Evolutionary conservation across 2,113 vertebrate species (phyloP).

Genomic region (Apodemus sylvaticus): DNA sequence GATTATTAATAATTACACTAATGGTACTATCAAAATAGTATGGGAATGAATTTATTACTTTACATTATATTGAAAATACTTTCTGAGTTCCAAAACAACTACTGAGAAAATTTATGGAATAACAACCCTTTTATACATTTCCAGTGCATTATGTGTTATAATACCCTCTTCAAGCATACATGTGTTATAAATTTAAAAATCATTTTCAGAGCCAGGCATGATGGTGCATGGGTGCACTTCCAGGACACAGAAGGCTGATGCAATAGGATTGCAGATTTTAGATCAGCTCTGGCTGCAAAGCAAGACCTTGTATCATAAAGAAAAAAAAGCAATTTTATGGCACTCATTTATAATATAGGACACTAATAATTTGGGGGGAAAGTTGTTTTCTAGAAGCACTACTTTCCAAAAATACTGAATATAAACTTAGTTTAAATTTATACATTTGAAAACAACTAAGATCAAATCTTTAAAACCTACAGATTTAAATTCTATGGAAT

Average conservation of each 20-base stretch:
- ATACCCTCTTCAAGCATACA: conserved; percentile 45
- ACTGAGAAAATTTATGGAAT: conserved; percentile 27
- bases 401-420: conserved; percentile 21
- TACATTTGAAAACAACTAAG: conserved; percentile 47
- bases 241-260: neutral
- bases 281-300: neutral
- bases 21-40: neutral
- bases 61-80: conserved; percentile 19
- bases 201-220: neutral
- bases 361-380: conserved; percentile 50
- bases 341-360: conserved; percentile 38
- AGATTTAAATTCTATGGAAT: conserved; percentile 58
- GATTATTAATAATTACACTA: neutral
- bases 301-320: neutral
- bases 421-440: conserved; percentile 34
- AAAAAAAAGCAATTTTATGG: neutral
- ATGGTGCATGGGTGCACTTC: neutral
- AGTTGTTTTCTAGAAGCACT: conserved; percentile 35
- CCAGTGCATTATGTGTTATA: conserved; percentile 17
- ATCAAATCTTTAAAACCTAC: conserved; percentile 54
- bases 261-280: neutral
- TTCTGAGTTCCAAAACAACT: conserved; percentile 53
- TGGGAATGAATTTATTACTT: neutral
- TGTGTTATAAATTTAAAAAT: conserved; percentile 52
- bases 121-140: neutral